Conservation (phyloP, 2,888 invertebrate genomes). For the Subacronicta megacephala region DNA sequence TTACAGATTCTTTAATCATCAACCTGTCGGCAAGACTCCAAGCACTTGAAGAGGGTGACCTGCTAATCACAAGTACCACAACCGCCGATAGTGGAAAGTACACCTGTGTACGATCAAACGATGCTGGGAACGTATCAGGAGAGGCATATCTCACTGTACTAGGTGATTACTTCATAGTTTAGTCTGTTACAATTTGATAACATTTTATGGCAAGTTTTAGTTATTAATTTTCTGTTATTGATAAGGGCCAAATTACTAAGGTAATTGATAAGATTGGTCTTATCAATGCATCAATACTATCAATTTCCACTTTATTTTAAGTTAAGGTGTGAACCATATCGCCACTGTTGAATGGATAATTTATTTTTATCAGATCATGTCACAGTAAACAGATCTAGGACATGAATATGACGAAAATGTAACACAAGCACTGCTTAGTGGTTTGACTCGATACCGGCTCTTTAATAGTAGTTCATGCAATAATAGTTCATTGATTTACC, state of each 20-base stretch:
- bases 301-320: conserved; percentile 15
- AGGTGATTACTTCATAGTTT: conserved; percentile 86
- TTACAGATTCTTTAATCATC: conserved; percentile 83
- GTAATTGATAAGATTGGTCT: conserved; percentile 36
- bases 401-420: background rate
- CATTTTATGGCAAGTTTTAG: conserved; percentile 9
- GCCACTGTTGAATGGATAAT: conserved; percentile 3
- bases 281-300: conserved; percentile 26
- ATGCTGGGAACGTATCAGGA: conserved; percentile 95
- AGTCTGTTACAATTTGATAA: conserved; percentile 15
- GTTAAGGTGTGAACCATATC: conserved; percentile 9
- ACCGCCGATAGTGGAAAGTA: conserved; percentile 96
- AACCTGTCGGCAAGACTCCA: conserved; percentile 93
- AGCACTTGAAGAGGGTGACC: conserved; percentile 95
- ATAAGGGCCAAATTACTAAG: conserved; percentile 20
- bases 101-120: conserved; percentile 96
- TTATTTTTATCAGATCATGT: conserved; percentile 10
- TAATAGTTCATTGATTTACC: background rate
- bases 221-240: conserved; percentile 28
- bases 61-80: conserved; percentile 96
- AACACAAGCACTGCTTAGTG: background rate
- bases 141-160: conserved; percentile 95
- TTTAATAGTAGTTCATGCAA: too few relatives aligned
- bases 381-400: conserved; percentile 2
- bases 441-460: too few relatives aligned